Evolutionary conservation across 2,888 invertebrate genomes (phyloP).

Genomic region (Sipha maydis): DNA sequence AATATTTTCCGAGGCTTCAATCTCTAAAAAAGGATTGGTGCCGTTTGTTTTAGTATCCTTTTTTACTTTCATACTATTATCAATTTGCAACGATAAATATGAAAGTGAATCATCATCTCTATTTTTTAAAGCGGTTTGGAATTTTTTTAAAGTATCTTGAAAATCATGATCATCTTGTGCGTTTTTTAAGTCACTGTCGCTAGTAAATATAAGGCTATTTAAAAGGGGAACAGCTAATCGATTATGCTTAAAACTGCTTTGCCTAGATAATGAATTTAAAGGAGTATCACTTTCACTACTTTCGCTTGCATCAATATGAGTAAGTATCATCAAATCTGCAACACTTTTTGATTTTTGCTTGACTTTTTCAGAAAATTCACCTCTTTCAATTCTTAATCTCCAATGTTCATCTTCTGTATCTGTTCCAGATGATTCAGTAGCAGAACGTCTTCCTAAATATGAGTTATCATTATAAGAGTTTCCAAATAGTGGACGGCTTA

Average conservation of each 20-base stretch:
- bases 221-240: slow-evolving; percentile 66
- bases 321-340: slow-evolving; percentile 76
- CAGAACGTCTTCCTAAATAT: slow-evolving; percentile 58
- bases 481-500: slow-evolving; percentile 48
- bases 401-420: slow-evolving; percentile 76
- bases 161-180: slow-evolving; percentile 71
- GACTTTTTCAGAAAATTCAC: slow-evolving; percentile 72
- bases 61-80: slow-evolving; percentile 51
- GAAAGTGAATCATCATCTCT: slow-evolving; percentile 65
- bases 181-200: slow-evolving; percentile 72
- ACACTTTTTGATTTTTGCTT: slow-evolving; percentile 76
- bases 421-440: slow-evolving; percentile 69
- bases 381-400: slow-evolving; percentile 72
- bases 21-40: slow-evolving; percentile 67
- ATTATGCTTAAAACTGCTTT: slow-evolving; percentile 63
- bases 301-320: slow-evolving; percentile 75
- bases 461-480: slow-evolving; percentile 36
- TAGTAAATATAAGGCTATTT: slow-evolving; percentile 68
- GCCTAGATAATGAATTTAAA: slow-evolving; percentile 65
- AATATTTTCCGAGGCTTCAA: slow-evolving; percentile 67
- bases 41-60: slow-evolving; percentile 42
- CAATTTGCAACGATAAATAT: slow-evolving; percentile 56
- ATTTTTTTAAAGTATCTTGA: slow-evolving; percentile 71
- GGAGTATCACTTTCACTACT: slow-evolving; percentile 69
- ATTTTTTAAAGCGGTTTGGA: slow-evolving; percentile 66